Percentiles rank a stretch among this genome's conserved stretches.
Conservation (phyloP, 2,888 invertebrate genomes). For the Temnothorax ravouxi region DNA sequence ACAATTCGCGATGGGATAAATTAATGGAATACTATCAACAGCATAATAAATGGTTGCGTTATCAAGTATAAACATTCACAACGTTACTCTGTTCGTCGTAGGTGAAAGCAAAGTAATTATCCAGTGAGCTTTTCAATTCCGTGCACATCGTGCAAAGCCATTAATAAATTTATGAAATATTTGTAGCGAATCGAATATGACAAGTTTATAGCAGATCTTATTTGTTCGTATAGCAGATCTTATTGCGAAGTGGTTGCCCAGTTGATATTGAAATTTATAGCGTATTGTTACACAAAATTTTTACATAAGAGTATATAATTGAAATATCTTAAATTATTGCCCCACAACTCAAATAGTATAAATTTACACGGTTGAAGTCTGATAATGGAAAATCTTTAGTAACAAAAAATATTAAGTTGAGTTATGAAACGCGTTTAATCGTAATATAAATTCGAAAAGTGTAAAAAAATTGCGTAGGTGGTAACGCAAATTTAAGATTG, state of each 20-base stretch:
- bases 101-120: constrained; percentile 66
- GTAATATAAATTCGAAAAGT: background rate
- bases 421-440: background rate
- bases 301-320: background rate
- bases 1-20: constrained; percentile 83
- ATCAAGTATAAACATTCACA: constrained; percentile 79
- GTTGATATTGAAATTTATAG: background rate
- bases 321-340: constrained; percentile 19
- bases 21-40: constrained; percentile 81
- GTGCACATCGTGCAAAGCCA: constrained; percentile 15
- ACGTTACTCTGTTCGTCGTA: constrained; percentile 52
- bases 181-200: constrained; percentile 48
- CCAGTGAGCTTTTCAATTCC: constrained; percentile 62
- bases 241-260: background rate
- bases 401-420: background rate
- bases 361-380: background rate
- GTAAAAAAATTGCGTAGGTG: background rate
- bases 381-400: background rate
- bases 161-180: constrained; percentile 70
- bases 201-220: constrained; percentile 27
- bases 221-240: constrained; percentile 6
- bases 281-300: constrained; percentile 26
- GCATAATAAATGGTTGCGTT: constrained; percentile 82
- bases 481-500: constrained; percentile 23
- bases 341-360: background rate